Evolutionary conservation across 2,113 vertebrate genomes (phyloP).

Genomic region (Antechinus stuartii): DNA sequence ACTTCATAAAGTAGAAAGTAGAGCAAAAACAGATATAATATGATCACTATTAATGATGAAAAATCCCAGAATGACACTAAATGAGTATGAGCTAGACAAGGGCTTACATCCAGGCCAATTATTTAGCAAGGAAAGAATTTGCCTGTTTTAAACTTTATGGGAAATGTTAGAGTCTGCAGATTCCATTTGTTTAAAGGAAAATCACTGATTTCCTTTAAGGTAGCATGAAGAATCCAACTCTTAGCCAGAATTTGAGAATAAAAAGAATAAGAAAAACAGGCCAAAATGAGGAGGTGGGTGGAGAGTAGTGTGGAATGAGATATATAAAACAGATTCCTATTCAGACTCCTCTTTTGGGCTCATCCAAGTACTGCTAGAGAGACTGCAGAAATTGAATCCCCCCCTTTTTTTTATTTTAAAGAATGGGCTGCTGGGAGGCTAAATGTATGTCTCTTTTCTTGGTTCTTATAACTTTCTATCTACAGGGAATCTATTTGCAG

Average conservation of each 20-base stretch:
- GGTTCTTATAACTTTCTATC: neutral
- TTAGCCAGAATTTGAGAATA: slow-evolving; percentile 3
- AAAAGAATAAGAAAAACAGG: neutral
- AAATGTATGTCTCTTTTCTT: neutral
- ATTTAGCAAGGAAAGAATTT: neutral
- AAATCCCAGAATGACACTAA: neutral
- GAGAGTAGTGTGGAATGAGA: neutral
- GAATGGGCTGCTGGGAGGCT: neutral
- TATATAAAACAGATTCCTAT: neutral
- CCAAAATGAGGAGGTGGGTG: neutral
- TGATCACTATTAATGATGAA: neutral
- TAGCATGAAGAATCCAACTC: neutral
- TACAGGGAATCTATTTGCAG: neutral
- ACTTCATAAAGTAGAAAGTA: neutral
- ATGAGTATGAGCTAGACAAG: neutral
- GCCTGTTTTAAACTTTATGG: neutral
- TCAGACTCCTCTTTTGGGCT: neutral
- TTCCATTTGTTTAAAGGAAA: neutral
- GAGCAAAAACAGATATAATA: neutral
- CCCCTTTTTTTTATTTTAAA: neutral
- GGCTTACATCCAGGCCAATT: neutral
- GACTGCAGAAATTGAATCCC: neutral
- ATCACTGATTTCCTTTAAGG: neutral
- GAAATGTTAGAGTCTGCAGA: neutral
- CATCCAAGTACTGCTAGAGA: neutral